A percentile compares a stretch with the other conserved stretches of the same genome.
These are phyloP conservation scores for Hyphantria cunea DNA, from an alignment of 1,140 invertebrate genomes.

Conservation along the genomic window DNA sequence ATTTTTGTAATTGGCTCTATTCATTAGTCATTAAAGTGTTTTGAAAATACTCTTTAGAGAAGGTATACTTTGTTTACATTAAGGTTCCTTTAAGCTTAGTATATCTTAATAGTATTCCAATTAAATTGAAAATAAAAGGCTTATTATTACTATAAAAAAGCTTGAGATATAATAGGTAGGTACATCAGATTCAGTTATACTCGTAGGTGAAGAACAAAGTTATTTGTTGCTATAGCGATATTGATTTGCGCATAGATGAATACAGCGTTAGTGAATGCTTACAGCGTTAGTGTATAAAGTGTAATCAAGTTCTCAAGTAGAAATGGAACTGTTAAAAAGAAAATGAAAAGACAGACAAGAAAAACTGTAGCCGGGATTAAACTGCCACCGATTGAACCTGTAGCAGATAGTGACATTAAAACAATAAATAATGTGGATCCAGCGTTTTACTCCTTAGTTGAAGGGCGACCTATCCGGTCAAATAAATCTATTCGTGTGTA, in stretches of 20 bases:
- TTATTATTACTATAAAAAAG: too few relatives aligned
- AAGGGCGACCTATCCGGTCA: constrained; percentile 80
- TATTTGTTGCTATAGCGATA: constrained; percentile 58
- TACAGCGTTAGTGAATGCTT: not conserved
- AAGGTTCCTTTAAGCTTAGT: too few relatives aligned
- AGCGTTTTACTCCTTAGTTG: constrained; percentile 83
- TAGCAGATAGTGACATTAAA: constrained; percentile 50
- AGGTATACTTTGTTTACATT: too few relatives aligned
- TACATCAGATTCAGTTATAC: not conserved
- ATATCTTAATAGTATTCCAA: too few relatives aligned
- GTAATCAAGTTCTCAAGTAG: constrained; percentile 4
- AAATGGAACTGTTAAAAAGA: constrained; percentile 42
- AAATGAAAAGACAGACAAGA: constrained; percentile 44
- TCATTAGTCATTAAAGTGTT: too few relatives aligned
- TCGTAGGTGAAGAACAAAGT: constrained; percentile 1
- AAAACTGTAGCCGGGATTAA: constrained; percentile 51
- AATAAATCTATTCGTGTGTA: constrained; percentile 81
- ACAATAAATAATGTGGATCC: constrained; percentile 84
- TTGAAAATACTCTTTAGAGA: too few relatives aligned
- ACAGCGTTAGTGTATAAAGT: not conserved
- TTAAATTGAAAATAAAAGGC: too few relatives aligned
- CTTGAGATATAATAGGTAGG: too few relatives aligned
- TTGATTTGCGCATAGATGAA: constrained; percentile 35
- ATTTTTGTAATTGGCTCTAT: too few relatives aligned
- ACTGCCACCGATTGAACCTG: constrained; percentile 57